Conservation (phyloP, 2,888 invertebrate species). For the Lissonota sp. region DNA sequence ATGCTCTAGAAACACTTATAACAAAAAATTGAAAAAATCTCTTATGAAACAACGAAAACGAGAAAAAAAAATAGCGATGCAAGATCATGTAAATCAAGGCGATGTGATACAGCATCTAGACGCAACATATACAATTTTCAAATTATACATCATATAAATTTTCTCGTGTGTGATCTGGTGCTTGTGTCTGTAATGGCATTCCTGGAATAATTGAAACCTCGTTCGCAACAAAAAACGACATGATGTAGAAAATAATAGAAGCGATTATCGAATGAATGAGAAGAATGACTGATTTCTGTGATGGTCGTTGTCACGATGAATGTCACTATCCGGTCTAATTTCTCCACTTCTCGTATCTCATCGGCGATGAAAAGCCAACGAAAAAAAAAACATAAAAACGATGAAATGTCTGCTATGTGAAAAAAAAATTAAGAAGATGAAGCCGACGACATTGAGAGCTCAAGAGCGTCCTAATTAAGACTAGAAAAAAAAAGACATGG, state of each 20-base stretch:
- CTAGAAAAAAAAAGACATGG: slow-evolving; percentile 36
- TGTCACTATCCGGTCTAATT: neutral
- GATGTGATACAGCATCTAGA: slow-evolving; percentile 29
- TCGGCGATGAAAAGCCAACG: neutral
- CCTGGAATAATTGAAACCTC: too few species aligned
- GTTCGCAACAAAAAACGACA: too few species aligned
- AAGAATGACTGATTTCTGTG: too few species aligned
- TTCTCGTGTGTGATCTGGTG: neutral
- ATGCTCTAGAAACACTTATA: slow-evolving; percentile 45
- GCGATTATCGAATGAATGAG: too few species aligned
- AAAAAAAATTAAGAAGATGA: slow-evolving; percentile 20
- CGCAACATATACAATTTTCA: neutral
- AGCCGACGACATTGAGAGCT: slow-evolving; percentile 46
- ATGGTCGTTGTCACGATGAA: too few species aligned
- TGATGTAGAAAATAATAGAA: too few species aligned
- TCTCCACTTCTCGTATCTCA: neutral
- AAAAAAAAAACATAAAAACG: neutral
- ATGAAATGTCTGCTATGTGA: slow-evolving; percentile 31
- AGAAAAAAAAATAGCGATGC: slow-evolving; percentile 52
- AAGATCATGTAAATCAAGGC: slow-evolving; percentile 24
- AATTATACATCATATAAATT: too few species aligned
- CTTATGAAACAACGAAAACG: slow-evolving; percentile 53
- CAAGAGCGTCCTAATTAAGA: slow-evolving; percentile 39
- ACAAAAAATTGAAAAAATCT: slow-evolving; percentile 43
- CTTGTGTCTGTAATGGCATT: too few species aligned